Evolutionary conservation across 2,888 invertebrate genomes (phyloP), one percentile per base, ranked within the genome.

Genomic region (Apodemia mormo): DNA sequence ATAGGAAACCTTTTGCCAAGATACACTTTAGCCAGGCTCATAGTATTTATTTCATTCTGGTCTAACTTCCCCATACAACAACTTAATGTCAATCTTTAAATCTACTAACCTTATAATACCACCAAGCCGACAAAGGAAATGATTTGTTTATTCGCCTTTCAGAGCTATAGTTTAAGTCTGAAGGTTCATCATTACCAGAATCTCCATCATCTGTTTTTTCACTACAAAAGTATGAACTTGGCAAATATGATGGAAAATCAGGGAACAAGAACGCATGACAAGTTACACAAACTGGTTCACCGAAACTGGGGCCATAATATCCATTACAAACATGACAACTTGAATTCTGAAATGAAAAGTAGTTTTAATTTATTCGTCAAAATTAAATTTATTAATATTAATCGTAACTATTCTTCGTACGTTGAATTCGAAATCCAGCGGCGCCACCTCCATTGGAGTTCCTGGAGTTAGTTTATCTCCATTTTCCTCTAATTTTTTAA

Each of bases 241-340:
- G 94, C 65, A 94, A 82, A 76, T 93, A 87, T 10, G 94, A 94
- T 9, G 95, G 93, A 75, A 96, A 96, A 81, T 97, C 96, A 0
- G 98, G 97, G 82, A 97, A 98, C n/a, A 98, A 90, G 87, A 98
- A 98, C 64, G 97, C 95, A 84, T 98, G 98, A 81, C 98, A 99
- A 0, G 98, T 97, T 22, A 96, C 95, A 87, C 98, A 99, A 0
- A 98, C 96, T 10, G 98, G 98, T 84, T 98, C 97, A 43, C 96
- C 97, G 84, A 97, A 98, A 86, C 96, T 97, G 0, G 97, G 97
- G 0, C 98, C 98, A 85, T 98, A 98, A 85, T 97, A 98, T 14
- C 98, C 98, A 89, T 97, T 96, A 83, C 98, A 98, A 70, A 97
- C 95, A 81, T 96, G 96, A 85, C 98, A 98, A 67, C 94, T 90